Evolutionary conservation across 2,888 invertebrate genomes (phyloP).

Genomic region (Proisotoma minuta): DNA sequence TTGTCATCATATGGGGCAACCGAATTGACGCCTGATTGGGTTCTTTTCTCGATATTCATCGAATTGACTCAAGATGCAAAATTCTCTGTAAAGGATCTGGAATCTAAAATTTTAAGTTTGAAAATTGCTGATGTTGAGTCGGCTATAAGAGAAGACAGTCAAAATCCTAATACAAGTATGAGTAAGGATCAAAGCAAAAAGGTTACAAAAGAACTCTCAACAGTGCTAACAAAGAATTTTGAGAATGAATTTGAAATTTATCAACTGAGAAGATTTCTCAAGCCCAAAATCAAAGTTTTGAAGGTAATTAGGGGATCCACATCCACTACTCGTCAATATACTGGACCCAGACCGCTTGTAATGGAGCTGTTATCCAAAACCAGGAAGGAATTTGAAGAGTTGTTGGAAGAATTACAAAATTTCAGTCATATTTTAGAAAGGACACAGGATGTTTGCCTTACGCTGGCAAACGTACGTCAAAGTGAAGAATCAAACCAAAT

Average conservation of each 20-base stretch:
- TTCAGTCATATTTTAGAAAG: not conserved
- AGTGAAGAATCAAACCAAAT: not conserved
- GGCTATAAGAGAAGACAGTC: not conserved
- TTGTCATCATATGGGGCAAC: not conserved
- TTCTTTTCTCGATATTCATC: not conserved
- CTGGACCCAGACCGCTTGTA: no score
- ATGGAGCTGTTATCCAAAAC: not conserved
- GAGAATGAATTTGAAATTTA: slow-evolving; percentile 5
- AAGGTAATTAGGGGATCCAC: not conserved
- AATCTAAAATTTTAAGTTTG: not conserved
- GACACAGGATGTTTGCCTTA: not conserved
- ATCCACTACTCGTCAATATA: not conserved
- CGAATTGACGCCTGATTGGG: not conserved
- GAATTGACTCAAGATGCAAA: not conserved
- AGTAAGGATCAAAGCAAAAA: not conserved
- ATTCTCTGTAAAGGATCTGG: not conserved
- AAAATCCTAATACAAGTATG: not conserved
- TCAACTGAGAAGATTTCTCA: not conserved
- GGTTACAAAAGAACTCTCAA: not conserved
- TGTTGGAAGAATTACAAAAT: not conserved
- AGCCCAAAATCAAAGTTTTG: not conserved
- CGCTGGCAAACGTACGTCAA: not conserved
- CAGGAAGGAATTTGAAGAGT: not conserved
- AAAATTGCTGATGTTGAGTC: not conserved
- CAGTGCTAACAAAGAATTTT: not conserved